Base-by-base conservation (phyloP, 2,797 vertebrate genomes). In the Enteromius fasciolatus region DNA sequence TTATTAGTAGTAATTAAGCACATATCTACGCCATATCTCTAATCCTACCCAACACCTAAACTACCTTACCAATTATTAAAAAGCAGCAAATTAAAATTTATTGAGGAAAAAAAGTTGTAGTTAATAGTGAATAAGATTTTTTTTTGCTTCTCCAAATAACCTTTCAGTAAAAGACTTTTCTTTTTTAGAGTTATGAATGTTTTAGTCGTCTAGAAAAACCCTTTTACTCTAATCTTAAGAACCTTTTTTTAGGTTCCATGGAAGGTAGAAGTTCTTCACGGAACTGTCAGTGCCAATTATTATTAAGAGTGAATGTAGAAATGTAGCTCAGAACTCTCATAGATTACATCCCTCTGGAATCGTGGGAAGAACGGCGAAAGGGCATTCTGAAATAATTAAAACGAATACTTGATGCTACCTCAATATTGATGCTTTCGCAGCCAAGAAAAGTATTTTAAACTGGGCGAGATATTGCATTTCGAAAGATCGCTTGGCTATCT, bases 391-490 rank as follows among this genome's bases (percentile, higher is more conserved):
- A 52, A 52, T 66, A 52, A 78, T 67, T 67, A 4, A 76, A 61
- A 76, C 20, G n/a, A 41, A 28, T 44, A 15, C 74, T 76, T 76
- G 31, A 33, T 33, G 31, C 31, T 9, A 76, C 33, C 74, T 33
- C 10, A 31, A 28, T 52, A 31, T 73, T 28, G 25, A 28, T 36
- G 61, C 61, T 78, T 48, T 78, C 15, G 12, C 20, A 52, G 28
- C 64, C 44, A 78, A 66, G 6, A 70, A 39, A 70, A 28, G 78
- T 9, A 17, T 61, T 69, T 57, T 61, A 59, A 70, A 69, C 18
- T 57, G 23, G 5, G 23, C 1, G 6, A 61, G 52, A 70, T 59
- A 69, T 80, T 70, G 67, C 18, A 63, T 80, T 80, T 73, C 73
- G 25, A 50, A 52, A 74, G n/a, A 52, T 78, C 5, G 14, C 39